Percentiles rank a stretch among this genome's conserved stretches.
Conservation (phyloP, 2,113 vertebrate species). For the Kryptolebias marmoratus region DNA sequence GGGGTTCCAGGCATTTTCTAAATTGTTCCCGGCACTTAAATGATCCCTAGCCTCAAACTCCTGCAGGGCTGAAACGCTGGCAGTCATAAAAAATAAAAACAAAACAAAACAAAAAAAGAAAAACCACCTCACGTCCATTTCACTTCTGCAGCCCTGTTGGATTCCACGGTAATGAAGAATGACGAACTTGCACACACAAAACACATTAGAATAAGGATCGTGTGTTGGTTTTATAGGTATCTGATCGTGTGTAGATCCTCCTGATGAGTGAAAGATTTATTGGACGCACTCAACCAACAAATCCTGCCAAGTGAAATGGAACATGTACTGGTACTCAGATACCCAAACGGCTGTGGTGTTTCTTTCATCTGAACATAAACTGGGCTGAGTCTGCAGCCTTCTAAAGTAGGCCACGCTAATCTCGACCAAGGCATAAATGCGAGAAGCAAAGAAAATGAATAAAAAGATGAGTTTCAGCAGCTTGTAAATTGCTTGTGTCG, state of each 20-base stretch:
- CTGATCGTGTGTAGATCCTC: slow-evolving; percentile 13
- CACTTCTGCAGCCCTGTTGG: slow-evolving; percentile 9
- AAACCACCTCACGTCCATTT: background rate
- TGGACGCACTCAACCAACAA: slow-evolving; percentile 32
- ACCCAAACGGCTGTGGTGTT: slow-evolving; percentile 57
- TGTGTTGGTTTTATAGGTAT: slow-evolving; percentile 20
- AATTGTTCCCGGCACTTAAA: slow-evolving; percentile 46
- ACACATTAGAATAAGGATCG: background rate
- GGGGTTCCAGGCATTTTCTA: slow-evolving; percentile 64
- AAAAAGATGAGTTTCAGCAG: slow-evolving; percentile 1
- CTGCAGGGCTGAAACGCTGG: slow-evolving; percentile 2
- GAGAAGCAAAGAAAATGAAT: slow-evolving; percentile 7
- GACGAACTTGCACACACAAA: background rate
- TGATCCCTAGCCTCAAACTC: slow-evolving; percentile 10
- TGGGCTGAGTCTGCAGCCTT: slow-evolving; percentile 44
- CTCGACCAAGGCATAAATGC: slow-evolving; percentile 19
- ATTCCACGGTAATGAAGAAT: background rate
- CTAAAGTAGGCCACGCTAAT: slow-evolving; percentile 25
- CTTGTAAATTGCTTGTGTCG: background rate
- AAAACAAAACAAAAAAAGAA: too few species aligned
- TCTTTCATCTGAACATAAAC: slow-evolving; percentile 57
- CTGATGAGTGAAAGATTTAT: slow-evolving; percentile 49
- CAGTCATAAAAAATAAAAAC: slow-evolving; percentile 5
- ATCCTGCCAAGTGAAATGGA: slow-evolving; percentile 60
- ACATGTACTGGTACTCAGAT: slow-evolving; percentile 48